A percentile compares a stretch with the other conserved stretches of the same genome.
Evolutionary conservation across 1,140 invertebrate genomes (phyloP).

Genomic region (Protaetia brevitarsis): DNA sequence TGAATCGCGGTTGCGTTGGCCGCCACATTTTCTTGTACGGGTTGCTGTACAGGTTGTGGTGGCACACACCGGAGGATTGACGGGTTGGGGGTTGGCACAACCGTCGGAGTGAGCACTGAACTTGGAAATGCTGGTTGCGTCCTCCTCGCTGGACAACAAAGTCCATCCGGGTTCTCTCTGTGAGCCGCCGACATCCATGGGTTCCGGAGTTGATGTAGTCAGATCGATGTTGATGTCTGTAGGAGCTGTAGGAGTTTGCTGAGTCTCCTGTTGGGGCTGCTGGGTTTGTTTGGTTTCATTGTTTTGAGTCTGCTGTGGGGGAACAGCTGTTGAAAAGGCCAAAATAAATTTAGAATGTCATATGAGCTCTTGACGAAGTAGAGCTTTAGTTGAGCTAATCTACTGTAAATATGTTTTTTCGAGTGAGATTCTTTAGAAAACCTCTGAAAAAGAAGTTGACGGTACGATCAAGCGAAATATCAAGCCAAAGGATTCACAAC

Average conservation of each 20-base stretch:
- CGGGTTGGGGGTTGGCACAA: neutral
- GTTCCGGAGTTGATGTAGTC: neutral
- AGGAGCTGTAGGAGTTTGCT: neutral
- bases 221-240: neutral
- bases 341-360: too few relatives aligned
- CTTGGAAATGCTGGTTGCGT: neutral
- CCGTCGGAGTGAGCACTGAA: neutral
- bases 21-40: neutral
- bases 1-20: neutral
- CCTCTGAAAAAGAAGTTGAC: too few relatives aligned
- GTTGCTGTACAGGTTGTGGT: neutral
- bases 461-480: too few relatives aligned
- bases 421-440: too few relatives aligned
- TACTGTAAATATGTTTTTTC: too few relatives aligned
- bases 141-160: neutral
- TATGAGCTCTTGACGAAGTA: too few relatives aligned
- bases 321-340: too few relatives aligned
- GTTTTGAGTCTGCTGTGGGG: neutral
- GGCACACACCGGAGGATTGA: neutral
- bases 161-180: constrained; percentile 20
- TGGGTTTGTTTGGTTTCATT: neutral
- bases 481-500: too few relatives aligned
- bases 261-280: neutral
- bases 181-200: neutral
- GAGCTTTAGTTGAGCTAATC: too few relatives aligned